These are phyloP conservation scores for Carabus problematicus DNA, from an alignment of 2,888 invertebrate genomes.

Conservation along the genomic window DNA sequence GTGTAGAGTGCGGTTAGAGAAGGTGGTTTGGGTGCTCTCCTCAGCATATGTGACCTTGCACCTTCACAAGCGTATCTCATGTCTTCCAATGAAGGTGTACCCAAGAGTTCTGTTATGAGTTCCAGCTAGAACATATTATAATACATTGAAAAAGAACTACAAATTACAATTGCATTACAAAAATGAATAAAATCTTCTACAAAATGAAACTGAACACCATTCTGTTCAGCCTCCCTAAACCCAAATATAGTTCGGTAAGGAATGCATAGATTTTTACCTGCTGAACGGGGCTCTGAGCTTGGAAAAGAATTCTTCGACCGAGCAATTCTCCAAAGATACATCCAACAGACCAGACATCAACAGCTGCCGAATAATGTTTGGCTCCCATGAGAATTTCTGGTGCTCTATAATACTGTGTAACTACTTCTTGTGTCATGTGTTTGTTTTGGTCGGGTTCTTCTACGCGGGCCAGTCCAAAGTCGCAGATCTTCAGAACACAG, in stretches of 20 bases:
- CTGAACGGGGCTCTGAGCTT: slow-evolving; percentile 97
- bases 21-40: slow-evolving; percentile 86
- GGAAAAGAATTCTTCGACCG: slow-evolving; percentile 94
- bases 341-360: slow-evolving; percentile 99
- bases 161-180: not conserved
- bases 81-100: slow-evolving; percentile 94
- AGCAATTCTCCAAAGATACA: slow-evolving; percentile 99
- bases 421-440: slow-evolving; percentile 99
- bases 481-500: slow-evolving; percentile 95
- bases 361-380: slow-evolving; percentile 93
- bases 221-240: not conserved
- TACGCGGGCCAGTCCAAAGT: slow-evolving; percentile 97
- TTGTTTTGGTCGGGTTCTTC: slow-evolving; percentile 93
- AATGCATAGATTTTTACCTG: slow-evolving; percentile 59
- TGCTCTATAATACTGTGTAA: slow-evolving; percentile 99
- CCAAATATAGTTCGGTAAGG: not conserved
- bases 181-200: not conserved
- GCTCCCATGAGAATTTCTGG: slow-evolving; percentile 99
- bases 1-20: slow-evolving; percentile 90
- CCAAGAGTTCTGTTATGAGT: slow-evolving; percentile 95
- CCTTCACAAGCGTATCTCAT: slow-evolving; percentile 98
- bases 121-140: slow-evolving; percentile 74
- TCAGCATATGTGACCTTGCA: slow-evolving; percentile 89
- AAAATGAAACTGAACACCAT: not conserved
- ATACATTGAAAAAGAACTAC: not conserved